Conservation (phyloP, 1,140 invertebrate genomes). For the Atta colombica region DNA sequence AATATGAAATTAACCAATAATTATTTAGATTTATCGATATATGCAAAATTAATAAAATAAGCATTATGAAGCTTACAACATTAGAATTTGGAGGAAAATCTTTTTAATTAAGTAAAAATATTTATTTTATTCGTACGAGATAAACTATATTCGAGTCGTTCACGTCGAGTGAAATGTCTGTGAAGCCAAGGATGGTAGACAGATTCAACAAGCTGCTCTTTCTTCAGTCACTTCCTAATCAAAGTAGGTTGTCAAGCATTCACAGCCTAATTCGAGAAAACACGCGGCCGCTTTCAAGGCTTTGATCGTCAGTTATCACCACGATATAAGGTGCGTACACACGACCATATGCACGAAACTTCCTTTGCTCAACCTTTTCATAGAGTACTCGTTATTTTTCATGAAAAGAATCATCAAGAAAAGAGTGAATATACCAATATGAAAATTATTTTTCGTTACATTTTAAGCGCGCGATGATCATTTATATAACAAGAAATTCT, state of each 20-base stretch:
- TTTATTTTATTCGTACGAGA: neutral
- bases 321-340: constrained; percentile 64
- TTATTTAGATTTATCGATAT: neutral
- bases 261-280: constrained; percentile 83
- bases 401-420: constrained; percentile 56
- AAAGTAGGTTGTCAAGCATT: constrained; percentile 77
- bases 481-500: constrained; percentile 17
- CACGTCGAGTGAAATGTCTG: neutral
- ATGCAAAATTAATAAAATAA: neutral
- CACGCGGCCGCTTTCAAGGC: constrained; percentile 79
- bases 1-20: neutral
- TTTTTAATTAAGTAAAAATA: neutral
- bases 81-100: neutral
- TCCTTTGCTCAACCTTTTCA: constrained; percentile 71
- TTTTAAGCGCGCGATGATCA: constrained; percentile 41
- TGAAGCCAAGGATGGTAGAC: constrained; percentile 66
- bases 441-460: constrained; percentile 61
- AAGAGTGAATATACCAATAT: constrained; percentile 9
- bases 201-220: constrained; percentile 79
- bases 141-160: constrained; percentile 11
- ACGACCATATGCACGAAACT: constrained; percentile 42
- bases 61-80: neutral
- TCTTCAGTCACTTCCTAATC: constrained; percentile 79
- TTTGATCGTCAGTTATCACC: constrained; percentile 77
- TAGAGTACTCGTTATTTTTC: constrained; percentile 74